A percentile compares a stretch with the other conserved stretches of the same genome.
Evolutionary conservation across 2,797 vertebrate species (phyloP).

Genomic region (Amblyraja radiata): DNA sequence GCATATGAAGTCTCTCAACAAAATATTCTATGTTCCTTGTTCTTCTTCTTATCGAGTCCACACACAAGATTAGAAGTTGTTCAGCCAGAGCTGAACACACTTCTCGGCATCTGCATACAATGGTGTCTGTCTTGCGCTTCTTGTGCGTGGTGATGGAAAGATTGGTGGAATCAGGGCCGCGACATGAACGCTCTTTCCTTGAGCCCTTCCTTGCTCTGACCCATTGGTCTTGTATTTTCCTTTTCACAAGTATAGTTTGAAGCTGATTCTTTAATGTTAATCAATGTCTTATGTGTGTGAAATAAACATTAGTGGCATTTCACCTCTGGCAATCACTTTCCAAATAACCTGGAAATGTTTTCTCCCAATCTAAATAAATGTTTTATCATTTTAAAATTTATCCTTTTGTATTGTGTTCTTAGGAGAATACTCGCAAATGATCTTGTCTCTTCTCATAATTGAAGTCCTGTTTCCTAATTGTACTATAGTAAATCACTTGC

Average conservation of each 20-base stretch:
- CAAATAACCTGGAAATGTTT: not conserved
- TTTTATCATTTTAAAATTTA: not conserved
- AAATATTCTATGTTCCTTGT: too few relatives aligned
- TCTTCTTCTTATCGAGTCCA: not conserved
- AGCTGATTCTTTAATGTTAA: not conserved
- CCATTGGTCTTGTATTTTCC: not conserved
- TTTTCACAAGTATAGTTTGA: not conserved
- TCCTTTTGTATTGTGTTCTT: not conserved
- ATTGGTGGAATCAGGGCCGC: too few relatives aligned
- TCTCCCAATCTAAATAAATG: not conserved
- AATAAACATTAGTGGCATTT: not conserved
- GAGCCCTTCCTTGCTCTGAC: not conserved
- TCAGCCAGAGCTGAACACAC: too few relatives aligned
- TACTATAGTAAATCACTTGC: not conserved
- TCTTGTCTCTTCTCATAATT: not conserved
- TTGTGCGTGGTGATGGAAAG: too few relatives aligned
- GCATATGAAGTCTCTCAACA: not conserved
- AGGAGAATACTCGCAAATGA: not conserved
- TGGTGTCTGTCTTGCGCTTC: too few relatives aligned
- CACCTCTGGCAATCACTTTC: not conserved
- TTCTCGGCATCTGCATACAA: too few relatives aligned
- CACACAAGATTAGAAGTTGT: too few relatives aligned
- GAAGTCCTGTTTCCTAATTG: not conserved
- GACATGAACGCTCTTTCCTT: too few relatives aligned
- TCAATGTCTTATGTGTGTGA: not conserved